Percentiles rank a stretch among this genome's conserved stretches.
Conservation (phyloP, 2,888 invertebrate genomes). For the Drosophila mayaguana region DNA sequence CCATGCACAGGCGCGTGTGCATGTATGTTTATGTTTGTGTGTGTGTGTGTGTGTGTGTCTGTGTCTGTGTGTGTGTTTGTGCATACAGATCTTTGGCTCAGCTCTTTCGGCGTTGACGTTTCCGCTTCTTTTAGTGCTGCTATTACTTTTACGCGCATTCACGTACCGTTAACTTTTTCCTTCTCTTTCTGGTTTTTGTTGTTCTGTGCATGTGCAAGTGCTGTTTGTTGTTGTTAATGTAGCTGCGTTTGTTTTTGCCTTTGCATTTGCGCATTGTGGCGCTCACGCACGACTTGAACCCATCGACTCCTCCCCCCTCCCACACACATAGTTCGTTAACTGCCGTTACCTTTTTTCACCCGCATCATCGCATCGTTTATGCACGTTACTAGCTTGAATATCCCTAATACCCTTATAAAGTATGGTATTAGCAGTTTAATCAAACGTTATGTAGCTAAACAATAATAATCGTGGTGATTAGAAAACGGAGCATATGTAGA, state of each 20-base stretch:
- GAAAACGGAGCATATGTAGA: too few relatives aligned
- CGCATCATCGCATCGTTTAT: conserved; percentile 39
- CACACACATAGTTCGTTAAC: background rate
- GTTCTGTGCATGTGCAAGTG: conserved; percentile 50
- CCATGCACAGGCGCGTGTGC: conserved; percentile 1
- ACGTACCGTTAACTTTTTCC: conserved; percentile 42
- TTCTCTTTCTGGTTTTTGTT: background rate
- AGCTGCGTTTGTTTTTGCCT: conserved; percentile 25
- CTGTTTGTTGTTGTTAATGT: conserved; percentile 16
- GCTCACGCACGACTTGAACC: conserved; percentile 61
- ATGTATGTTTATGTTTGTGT: background rate
- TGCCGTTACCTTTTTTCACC: conserved; percentile 42
- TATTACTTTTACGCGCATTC: conserved; percentile 23
- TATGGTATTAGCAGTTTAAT: background rate
- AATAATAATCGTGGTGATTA: background rate
- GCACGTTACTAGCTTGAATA: background rate
- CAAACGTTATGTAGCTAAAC: background rate
- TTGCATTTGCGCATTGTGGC: conserved; percentile 64
- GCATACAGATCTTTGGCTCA: conserved; percentile 23
- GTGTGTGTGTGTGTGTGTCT: conserved; percentile 4
- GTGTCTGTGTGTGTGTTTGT: background rate
- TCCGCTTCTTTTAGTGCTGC: conserved; percentile 33
- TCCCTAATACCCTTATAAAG: background rate
- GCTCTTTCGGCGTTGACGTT: conserved; percentile 25
- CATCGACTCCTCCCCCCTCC: conserved; percentile 3